These are phyloP conservation scores for Anoncus sp. DNA, from an alignment of 2,888 invertebrate genomes.

Conservation along the genomic window DNA sequence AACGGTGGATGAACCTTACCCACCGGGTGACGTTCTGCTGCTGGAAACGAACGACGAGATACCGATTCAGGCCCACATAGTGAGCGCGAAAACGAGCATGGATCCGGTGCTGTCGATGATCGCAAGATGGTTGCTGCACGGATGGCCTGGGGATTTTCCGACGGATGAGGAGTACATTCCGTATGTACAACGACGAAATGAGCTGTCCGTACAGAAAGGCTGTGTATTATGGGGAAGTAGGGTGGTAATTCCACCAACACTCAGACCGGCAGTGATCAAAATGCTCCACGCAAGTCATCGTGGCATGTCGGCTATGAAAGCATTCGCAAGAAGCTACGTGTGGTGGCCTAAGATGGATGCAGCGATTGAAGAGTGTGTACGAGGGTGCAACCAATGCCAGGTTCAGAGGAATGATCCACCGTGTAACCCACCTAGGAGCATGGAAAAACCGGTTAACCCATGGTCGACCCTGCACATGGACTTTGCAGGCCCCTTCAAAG, in stretches of 20 bases:
- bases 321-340: neutral
- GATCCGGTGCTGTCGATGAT: too few species aligned
- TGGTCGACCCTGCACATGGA: too few species aligned
- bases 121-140: neutral
- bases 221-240: conserved; percentile 27
- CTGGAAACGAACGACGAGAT: too few species aligned
- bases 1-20: too few species aligned
- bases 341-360: conserved; percentile 23
- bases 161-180: neutral
- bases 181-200: neutral
- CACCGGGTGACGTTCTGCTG: too few species aligned
- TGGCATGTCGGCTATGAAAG: conserved; percentile 16
- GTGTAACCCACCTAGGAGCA: conserved; percentile 19
- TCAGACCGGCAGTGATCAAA: neutral
- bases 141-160: neutral
- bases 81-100: too few species aligned
- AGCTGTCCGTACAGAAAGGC: conserved; percentile 17
- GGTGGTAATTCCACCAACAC: conserved; percentile 13
- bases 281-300: conserved; percentile 15
- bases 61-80: too few species aligned
- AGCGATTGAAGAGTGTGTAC: conserved; percentile 5
- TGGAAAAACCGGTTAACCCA: conserved; percentile 31
- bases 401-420: conserved; percentile 13
- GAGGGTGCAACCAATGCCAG: neutral
- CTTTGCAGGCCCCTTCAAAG: conserved; percentile 64